Evolutionary conservation across 2,888 invertebrate genomes (phyloP).

Genomic region (Taphrorychus bicolor): DNA sequence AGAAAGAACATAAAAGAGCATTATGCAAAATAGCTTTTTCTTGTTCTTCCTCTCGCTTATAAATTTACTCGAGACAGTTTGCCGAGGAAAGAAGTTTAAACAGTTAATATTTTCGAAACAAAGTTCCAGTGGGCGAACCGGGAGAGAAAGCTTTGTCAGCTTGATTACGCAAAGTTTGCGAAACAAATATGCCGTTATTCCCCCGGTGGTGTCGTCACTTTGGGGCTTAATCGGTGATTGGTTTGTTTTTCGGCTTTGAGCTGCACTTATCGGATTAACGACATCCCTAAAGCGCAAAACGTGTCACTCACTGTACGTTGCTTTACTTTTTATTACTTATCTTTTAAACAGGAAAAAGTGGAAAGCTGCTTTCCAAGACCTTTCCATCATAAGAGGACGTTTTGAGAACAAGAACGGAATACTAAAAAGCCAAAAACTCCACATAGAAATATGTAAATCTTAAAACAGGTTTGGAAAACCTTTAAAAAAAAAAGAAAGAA

Average conservation of each 20-base stretch:
- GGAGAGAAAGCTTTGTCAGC: slow-evolving; percentile 27
- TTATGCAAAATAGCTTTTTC: slow-evolving; percentile 28
- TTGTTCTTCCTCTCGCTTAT: slow-evolving; percentile 28
- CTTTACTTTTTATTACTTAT: no score
- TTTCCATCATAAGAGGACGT: no score
- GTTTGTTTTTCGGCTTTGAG: background rate
- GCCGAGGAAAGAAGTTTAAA: slow-evolving; percentile 32
- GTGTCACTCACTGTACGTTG: no score
- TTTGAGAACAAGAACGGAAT: no score
- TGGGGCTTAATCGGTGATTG: background rate
- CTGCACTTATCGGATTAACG: no score
- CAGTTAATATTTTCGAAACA: slow-evolving; percentile 30
- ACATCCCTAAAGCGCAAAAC: background rate
- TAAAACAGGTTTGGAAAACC: no score
- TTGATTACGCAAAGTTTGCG: slow-evolving; percentile 28
- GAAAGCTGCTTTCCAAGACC: no score
- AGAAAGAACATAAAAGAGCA: slow-evolving; percentile 17
- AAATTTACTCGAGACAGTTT: slow-evolving; percentile 19
- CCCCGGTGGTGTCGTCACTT: slow-evolving; percentile 15
- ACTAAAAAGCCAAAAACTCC: no score
- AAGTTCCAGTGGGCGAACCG: slow-evolving; percentile 32
- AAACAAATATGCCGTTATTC: slow-evolving; percentile 29
- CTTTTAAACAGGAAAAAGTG: no score
- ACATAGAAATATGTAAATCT: no score
- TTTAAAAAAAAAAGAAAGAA: no score